A percentile compares a stretch with the other conserved stretches of the same genome.
These are phyloP conservation scores for Papilio polytes DNA, from an alignment of 1,140 invertebrate genomes.

Conservation along the genomic window DNA sequence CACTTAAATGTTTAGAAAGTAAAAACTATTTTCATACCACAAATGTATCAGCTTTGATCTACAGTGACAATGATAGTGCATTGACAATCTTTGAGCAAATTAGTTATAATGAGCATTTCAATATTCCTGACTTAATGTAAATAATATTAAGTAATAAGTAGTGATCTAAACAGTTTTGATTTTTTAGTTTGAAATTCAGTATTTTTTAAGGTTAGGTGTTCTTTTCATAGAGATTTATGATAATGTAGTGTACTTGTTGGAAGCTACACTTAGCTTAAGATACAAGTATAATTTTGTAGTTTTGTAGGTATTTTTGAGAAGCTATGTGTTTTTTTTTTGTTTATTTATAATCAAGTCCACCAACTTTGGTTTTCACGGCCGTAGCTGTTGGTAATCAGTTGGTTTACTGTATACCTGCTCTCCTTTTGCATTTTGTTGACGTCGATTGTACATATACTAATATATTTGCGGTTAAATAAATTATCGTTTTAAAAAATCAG, in stretches of 20 bases:
- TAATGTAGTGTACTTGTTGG: slow-evolving; percentile 71
- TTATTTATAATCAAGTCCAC: slow-evolving; percentile 50
- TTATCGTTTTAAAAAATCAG: slow-evolving; percentile 77
- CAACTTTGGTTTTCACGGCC: slow-evolving; percentile 51
- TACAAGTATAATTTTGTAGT: slow-evolving; percentile 48
- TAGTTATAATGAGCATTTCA: slow-evolving; percentile 77
- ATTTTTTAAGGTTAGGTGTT: slow-evolving; percentile 74
- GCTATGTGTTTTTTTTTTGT: slow-evolving; percentile 35
- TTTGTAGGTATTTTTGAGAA: slow-evolving; percentile 35
- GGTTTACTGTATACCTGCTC: slow-evolving; percentile 59
- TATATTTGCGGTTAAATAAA: slow-evolving; percentile 83
- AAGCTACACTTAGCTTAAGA: slow-evolving; percentile 51
- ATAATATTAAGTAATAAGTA: slow-evolving; percentile 71
- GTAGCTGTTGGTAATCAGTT: slow-evolving; percentile 52
- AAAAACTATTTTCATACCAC: neutral
- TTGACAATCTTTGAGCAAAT: slow-evolving; percentile 45
- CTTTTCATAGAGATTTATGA: slow-evolving; percentile 66
- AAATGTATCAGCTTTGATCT: neutral
- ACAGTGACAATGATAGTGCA: slow-evolving; percentile 1
- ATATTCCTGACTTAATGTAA: slow-evolving; percentile 75
- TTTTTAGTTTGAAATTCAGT: slow-evolving; percentile 74
- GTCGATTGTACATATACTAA: slow-evolving; percentile 82
- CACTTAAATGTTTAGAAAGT: neutral
- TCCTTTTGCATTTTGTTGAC: slow-evolving; percentile 81
- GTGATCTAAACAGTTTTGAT: slow-evolving; percentile 65